A percentile compares a stretch with the other conserved stretches of the same genome.
Evolutionary conservation across 2,888 invertebrate genomes (phyloP).

Genomic region (Gymnocheta viridis): DNA sequence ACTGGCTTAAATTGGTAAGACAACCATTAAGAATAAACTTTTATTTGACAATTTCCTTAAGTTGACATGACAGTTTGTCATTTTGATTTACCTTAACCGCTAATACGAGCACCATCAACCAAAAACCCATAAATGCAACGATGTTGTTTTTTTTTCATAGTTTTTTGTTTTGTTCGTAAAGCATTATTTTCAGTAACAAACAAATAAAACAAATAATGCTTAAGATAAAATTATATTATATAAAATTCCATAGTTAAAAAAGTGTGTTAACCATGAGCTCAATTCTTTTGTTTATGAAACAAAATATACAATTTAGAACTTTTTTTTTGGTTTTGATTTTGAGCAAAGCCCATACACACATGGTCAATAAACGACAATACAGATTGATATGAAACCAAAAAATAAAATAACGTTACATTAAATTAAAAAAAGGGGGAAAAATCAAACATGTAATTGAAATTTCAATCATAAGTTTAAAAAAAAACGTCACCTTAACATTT

Average conservation of each 20-base stretch:
- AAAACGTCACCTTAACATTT: slow-evolving; percentile 63
- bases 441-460: background rate
- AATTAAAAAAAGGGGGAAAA: slow-evolving; percentile 20
- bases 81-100: slow-evolving; percentile 69
- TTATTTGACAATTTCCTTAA: slow-evolving; percentile 70
- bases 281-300: slow-evolving; percentile 63
- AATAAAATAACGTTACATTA: slow-evolving; percentile 64
- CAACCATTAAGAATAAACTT: slow-evolving; percentile 57
- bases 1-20: slow-evolving; percentile 44
- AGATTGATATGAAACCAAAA: slow-evolving; percentile 55
- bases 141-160: background rate
- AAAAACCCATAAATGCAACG: slow-evolving; percentile 55
- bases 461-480: slow-evolving; percentile 29
- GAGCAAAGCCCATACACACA: slow-evolving; percentile 29
- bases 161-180: background rate
- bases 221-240: slow-evolving; percentile 61
- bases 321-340: slow-evolving; percentile 18
- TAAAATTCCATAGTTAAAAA: slow-evolving; percentile 54
- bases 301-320: slow-evolving; percentile 62
- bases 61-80: slow-evolving; percentile 67
- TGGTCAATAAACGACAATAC: slow-evolving; percentile 52
- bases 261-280: slow-evolving; percentile 70
- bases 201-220: slow-evolving; percentile 51
- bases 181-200: slow-evolving; percentile 39
- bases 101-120: slow-evolving; percentile 47